A percentile compares a stretch with the other conserved stretches of the same genome.
Evolutionary conservation across 1,140 invertebrate species (phyloP).

Genomic region (Drosophila punjabiensis): DNA sequence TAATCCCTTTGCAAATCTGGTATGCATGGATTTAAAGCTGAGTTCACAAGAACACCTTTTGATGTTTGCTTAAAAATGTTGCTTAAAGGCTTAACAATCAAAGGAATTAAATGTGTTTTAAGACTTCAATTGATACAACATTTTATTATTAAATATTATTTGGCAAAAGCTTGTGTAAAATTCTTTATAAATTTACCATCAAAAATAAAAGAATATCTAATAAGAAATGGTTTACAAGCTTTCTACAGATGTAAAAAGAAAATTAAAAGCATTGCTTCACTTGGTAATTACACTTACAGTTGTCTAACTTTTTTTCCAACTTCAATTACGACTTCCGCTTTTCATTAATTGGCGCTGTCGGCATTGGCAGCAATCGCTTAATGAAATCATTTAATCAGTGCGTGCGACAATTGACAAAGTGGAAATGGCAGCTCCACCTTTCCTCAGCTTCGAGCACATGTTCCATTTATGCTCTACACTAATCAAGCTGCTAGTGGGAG

Average conservation of each 20-base stretch:
- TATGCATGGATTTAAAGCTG: not conserved
- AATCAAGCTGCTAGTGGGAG: constrained; percentile 59
- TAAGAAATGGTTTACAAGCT: not conserved
- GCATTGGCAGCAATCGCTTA: constrained; percentile 46
- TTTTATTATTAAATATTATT: not conserved
- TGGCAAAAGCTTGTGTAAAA: not conserved
- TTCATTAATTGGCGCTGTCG: constrained; percentile 33
- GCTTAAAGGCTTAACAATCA: not conserved
- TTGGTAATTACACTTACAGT: constrained; percentile 26
- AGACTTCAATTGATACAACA: not conserved
- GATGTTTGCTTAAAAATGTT: not conserved
- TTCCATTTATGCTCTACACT: constrained; percentile 63
- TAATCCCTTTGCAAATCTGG: constrained; percentile 5
- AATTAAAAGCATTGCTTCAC: not conserved
- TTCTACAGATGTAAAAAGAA: not conserved
- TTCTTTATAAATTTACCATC: too few relatives aligned
- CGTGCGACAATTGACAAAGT: constrained; percentile 32
- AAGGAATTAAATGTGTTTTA: not conserved
- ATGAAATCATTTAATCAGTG: constrained; percentile 67
- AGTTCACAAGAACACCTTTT: not conserved
- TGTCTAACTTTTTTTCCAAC: constrained; percentile 2
- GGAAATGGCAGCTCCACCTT: constrained; percentile 24
- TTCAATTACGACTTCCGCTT: constrained; percentile 27
- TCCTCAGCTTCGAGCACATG: constrained; percentile 46
- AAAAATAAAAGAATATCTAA: too few relatives aligned